Conservation (phyloP, 1,140 invertebrate genomes). For the Matsumurasca onukii region DNA sequence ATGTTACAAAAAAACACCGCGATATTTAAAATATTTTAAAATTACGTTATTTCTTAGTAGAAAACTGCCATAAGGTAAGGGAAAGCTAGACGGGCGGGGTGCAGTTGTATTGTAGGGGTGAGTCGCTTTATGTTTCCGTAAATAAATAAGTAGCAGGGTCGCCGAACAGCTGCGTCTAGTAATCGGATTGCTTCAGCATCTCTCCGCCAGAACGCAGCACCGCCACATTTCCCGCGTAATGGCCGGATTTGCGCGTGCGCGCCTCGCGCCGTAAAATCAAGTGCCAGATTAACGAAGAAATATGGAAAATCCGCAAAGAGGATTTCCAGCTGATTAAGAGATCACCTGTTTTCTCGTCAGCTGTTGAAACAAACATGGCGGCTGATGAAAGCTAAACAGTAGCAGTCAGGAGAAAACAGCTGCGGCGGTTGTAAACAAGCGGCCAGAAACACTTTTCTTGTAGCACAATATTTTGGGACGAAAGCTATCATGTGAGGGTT, state of each 20-base stretch:
- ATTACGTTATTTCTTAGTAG: too few relatives aligned
- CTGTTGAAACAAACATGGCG: constrained; percentile 12
- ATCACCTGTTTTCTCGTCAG: constrained; percentile 10
- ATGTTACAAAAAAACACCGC: too few relatives aligned
- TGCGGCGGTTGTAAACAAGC: too few relatives aligned
- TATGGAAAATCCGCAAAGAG: constrained; percentile 1
- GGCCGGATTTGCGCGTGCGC: background rate
- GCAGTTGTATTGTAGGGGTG: background rate
- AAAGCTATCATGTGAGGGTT: too few relatives aligned
- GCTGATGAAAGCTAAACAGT: constrained; percentile 19
- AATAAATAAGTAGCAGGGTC: background rate
- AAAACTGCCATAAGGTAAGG: too few relatives aligned
- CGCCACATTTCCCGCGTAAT: background rate
- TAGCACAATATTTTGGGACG: too few relatives aligned
- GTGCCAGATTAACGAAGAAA: background rate
- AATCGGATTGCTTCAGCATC: background rate
- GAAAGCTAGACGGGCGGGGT: background rate
- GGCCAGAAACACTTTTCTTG: too few relatives aligned
- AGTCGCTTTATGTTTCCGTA: background rate
- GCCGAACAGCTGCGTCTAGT: background rate
- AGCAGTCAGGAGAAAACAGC: too few relatives aligned
- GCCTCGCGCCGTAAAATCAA: background rate
- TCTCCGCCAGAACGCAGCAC: background rate
- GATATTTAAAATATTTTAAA: too few relatives aligned
- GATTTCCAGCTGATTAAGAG: background rate